These are phyloP conservation scores for Phoenicopterus ruber DNA, from an alignment of 2,113 vertebrate species.

Conservation along the genomic window DNA sequence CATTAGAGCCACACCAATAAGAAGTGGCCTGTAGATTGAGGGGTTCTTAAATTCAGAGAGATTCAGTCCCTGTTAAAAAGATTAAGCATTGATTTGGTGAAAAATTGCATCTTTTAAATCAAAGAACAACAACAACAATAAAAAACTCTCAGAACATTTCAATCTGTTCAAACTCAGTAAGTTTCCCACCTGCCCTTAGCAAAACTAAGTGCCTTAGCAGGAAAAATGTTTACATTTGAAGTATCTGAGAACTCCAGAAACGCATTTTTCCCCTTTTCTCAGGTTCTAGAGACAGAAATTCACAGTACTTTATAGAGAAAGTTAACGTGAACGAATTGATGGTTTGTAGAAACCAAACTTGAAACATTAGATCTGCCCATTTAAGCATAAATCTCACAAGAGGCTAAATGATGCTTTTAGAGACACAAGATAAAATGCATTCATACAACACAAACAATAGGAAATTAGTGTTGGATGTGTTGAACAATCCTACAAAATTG, in stretches of 20 bases:
- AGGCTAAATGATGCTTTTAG: neutral
- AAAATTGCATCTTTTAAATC: neutral
- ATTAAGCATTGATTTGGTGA: neutral
- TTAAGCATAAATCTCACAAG: neutral
- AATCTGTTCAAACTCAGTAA: neutral
- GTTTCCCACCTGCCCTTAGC: neutral
- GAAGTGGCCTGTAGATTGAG: constrained; percentile 85
- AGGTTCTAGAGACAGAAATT: neutral
- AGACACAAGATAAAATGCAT: neutral
- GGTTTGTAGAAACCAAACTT: neutral
- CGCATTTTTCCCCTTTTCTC: neutral
- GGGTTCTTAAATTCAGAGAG: constrained; percentile 78
- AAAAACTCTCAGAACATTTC: neutral
- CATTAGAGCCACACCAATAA: constrained; percentile 87
- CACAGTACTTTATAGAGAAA: neutral
- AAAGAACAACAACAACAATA: neutral
- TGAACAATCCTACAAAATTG: neutral
- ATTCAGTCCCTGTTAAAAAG: constrained; percentile 68
- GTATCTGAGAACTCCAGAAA: neutral
- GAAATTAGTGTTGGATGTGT: neutral
- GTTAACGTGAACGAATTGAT: neutral
- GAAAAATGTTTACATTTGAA: neutral
- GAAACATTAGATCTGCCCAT: neutral
- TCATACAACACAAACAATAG: neutral
- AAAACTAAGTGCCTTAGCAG: neutral